Evolutionary conservation across 2,888 invertebrate genomes (phyloP).

Genomic region (Drosophila barbarae): DNA sequence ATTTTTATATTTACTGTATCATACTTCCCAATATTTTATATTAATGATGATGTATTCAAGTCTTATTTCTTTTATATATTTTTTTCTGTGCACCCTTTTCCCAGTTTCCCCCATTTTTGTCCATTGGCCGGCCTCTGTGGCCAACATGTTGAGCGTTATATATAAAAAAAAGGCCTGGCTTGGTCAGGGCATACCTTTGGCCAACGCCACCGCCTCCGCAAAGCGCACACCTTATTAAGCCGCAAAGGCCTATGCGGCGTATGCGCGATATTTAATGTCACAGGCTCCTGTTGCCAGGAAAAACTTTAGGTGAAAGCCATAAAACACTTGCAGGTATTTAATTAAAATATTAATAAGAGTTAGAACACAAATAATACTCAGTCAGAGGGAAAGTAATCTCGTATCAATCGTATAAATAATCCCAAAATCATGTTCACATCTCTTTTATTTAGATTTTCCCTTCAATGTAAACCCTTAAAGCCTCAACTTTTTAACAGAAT

Average conservation of each 20-base stretch:
- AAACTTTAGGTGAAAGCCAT: neutral
- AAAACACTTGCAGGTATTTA: neutral
- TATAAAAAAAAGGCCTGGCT: constrained; percentile 51
- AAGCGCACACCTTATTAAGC: constrained; percentile 41
- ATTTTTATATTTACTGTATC: neutral
- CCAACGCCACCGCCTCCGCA: constrained; percentile 22
- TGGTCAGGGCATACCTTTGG: constrained; percentile 32
- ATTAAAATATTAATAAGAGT: neutral
- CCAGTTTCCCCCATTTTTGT: neutral
- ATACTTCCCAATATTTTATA: neutral
- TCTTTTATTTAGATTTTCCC: neutral
- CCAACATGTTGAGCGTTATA: constrained; percentile 52
- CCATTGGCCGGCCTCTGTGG: constrained; percentile 31
- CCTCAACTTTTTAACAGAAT: constrained; percentile 20
- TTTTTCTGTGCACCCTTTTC: neutral
- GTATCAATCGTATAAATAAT: neutral
- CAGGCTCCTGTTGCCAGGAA: constrained; percentile 13
- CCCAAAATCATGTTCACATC: accelerated
- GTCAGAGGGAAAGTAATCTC: neutral
- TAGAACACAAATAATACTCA: neutral
- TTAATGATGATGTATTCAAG: accelerated
- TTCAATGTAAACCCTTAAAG: constrained; percentile 44
- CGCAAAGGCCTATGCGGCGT: constrained; percentile 48
- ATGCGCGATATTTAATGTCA: constrained; percentile 54
- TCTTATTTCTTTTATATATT: no score